Conservation (phyloP, 2,888 invertebrate genomes). For the Eupithecia exiguata region DNA sequence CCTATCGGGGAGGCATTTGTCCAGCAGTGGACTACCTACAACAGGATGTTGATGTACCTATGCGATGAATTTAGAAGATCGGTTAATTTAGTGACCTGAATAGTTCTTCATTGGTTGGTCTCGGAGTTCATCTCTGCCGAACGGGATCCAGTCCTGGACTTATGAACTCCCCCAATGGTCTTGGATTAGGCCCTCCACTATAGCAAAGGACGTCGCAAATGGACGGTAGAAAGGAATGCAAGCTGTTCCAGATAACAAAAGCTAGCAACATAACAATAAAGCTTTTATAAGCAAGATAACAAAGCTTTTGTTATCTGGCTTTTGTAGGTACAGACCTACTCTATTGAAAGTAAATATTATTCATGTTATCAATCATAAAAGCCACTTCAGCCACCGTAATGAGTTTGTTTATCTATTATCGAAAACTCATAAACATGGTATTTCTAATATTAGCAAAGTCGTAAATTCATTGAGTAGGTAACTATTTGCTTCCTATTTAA, state of each 20-base stretch:
- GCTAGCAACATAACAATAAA: neutral
- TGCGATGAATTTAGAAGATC: no score
- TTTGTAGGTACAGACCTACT: conserved; percentile 7
- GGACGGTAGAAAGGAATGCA: neutral
- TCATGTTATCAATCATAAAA: conserved; percentile 7
- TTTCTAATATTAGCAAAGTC: conserved; percentile 28
- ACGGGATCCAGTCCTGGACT: neutral
- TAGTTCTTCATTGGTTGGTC: neutral
- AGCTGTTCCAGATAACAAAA: neutral
- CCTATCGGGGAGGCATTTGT: no score
- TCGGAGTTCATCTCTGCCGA: neutral
- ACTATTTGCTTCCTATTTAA: neutral
- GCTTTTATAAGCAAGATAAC: neutral
- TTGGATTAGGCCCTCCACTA: neutral
- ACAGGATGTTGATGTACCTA: no score
- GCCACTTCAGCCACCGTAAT: conserved; percentile 14
- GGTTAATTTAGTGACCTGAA: no score
- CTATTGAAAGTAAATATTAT: neutral
- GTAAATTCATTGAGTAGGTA: conserved; percentile 7
- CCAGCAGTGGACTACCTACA: no score
- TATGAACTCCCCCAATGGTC: neutral
- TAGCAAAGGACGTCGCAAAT: neutral
- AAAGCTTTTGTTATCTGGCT: neutral
- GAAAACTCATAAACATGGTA: conserved; percentile 30
- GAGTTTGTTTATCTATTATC: conserved; percentile 30